Evolutionary conservation across 2,113 vertebrate genomes (phyloP).

Genomic region (Ictalurus furcatus): DNA sequence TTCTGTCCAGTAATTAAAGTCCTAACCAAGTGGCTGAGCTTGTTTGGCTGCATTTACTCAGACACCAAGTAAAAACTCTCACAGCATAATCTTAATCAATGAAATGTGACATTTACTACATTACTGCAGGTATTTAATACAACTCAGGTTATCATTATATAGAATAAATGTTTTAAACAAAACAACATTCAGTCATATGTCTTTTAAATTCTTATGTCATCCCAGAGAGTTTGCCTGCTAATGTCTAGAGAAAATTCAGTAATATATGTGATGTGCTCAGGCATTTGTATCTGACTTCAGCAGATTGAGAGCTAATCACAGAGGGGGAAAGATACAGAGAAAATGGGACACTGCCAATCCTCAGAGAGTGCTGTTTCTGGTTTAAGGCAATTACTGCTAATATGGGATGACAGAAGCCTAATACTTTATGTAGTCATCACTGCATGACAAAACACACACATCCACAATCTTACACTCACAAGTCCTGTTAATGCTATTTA

Average conservation of each 20-base stretch:
- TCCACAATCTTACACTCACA: neutral
- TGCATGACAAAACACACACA: slow-evolving; percentile 21
- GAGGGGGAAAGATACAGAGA: slow-evolving; percentile 4
- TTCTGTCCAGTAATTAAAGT: neutral
- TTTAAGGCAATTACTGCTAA: slow-evolving; percentile 68
- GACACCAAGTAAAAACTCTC: neutral
- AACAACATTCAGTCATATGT: neutral
- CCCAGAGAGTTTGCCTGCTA: neutral
- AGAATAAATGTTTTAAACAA: neutral
- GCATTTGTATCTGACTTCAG: slow-evolving; percentile 22
- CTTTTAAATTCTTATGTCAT: neutral
- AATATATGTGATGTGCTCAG: slow-evolving; percentile 3
- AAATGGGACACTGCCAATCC: slow-evolving; percentile 43
- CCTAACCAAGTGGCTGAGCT: neutral
- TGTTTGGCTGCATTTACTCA: neutral
- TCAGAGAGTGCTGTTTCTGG: slow-evolving; percentile 37
- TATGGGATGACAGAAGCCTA: slow-evolving; percentile 66
- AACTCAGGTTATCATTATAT: no score
- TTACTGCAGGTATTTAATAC: neutral
- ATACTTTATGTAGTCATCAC: slow-evolving; percentile 47
- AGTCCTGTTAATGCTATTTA: neutral
- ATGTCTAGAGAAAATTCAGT: neutral
- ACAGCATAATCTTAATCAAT: neutral
- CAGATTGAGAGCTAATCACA: slow-evolving; percentile 35
- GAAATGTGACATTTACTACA: neutral